phyloP scores from a whole-genome alignment of 2,113 vertebrate genomes.

The Alethe diademata region DNA sequence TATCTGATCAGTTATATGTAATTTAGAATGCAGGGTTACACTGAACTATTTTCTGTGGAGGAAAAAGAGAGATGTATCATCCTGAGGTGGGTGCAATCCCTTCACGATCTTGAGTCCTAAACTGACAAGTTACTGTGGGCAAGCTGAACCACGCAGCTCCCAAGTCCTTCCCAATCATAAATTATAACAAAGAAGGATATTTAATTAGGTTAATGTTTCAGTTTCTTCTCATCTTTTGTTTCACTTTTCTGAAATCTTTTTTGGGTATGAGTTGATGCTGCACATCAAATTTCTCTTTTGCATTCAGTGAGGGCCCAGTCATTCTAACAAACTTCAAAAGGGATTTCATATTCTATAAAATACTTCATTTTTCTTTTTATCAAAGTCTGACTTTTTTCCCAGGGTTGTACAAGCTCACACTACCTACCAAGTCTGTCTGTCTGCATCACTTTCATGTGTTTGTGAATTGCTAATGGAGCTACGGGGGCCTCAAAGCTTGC shows the following conservation, averaged over 20 bases:
- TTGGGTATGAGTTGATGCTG: constrained; percentile 14
- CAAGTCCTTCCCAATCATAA: constrained; percentile 27
- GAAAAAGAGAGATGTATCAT: neutral
- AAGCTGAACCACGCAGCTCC: constrained; percentile 38
- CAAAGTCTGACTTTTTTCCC: neutral
- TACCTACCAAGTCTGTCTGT: neutral
- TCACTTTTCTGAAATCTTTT: constrained; percentile 57
- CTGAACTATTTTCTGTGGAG: neutral
- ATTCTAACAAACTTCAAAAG: constrained; percentile 51
- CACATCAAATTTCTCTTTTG: constrained; percentile 45
- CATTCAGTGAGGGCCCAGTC: constrained; percentile 10
- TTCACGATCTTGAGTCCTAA: neutral
- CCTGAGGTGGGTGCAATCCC: neutral
- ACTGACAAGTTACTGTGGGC: neutral
- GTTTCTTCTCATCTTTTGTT: constrained; percentile 46
- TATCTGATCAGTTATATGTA: neutral
- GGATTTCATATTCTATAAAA: constrained; percentile 48
- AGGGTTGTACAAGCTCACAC: neutral
- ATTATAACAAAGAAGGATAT: constrained; percentile 37
- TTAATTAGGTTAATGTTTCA: constrained; percentile 40
- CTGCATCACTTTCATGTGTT: neutral
- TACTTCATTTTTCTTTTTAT: constrained; percentile 16
- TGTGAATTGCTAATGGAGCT: constrained; percentile 1
- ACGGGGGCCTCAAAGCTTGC: neutral
- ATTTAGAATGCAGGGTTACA: neutral